phyloP scores from a whole-genome alignment of 2,797 vertebrate species.

The Zonotrichia albicollis region DNA sequence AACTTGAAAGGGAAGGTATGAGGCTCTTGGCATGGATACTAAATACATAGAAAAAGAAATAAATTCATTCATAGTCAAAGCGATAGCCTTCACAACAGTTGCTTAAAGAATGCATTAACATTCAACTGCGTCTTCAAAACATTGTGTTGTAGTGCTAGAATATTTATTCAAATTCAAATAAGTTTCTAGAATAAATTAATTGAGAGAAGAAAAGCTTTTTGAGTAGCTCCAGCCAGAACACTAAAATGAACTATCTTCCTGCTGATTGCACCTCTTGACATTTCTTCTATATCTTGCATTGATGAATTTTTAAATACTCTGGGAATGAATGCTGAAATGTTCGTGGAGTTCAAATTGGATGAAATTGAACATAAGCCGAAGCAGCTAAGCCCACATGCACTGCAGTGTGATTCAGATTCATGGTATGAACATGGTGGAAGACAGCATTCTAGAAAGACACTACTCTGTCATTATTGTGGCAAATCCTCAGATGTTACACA shows the following conservation, averaged over 20 bases:
- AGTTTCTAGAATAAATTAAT: constrained; percentile 49
- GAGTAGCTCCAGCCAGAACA: neutral
- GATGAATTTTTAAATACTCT: neutral
- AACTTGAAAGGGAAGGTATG: no score
- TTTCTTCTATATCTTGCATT: neutral
- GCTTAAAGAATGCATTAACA: neutral
- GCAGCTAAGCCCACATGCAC: neutral
- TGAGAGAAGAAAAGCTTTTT: neutral
- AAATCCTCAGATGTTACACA: neutral
- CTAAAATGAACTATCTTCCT: neutral
- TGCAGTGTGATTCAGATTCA: neutral
- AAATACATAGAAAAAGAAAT: no score
- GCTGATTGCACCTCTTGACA: constrained; percentile 33
- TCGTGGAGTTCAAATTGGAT: neutral
- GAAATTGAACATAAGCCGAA: neutral
- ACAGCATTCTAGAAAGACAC: neutral
- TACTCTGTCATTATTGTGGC: neutral
- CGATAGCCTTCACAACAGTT: neutral
- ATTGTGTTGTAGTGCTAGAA: neutral
- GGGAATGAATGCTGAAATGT: neutral
- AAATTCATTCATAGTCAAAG: no score
- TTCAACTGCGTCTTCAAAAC: neutral
- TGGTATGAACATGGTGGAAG: neutral
- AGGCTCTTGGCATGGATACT: no score
- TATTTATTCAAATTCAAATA: constrained; percentile 44